Evolutionary conservation across 2,797 vertebrate genomes (phyloP).

Genomic region (Sebastes steindachneri): DNA sequence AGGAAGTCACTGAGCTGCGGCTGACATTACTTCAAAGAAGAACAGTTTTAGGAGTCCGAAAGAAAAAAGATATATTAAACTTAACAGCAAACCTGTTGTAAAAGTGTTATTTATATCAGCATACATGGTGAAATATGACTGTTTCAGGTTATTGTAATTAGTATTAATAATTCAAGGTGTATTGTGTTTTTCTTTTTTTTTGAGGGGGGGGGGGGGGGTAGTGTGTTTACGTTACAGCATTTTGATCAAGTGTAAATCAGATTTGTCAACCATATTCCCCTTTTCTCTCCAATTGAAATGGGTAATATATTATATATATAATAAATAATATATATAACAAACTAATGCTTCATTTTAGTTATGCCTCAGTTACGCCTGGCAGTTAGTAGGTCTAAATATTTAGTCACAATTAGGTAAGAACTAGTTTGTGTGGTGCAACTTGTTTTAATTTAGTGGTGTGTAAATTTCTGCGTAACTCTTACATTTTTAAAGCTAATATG

Average conservation of each 20-base stretch:
- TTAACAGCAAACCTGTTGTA: not conserved
- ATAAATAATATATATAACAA: no score
- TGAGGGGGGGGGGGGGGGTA: not conserved
- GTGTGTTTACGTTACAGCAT: not conserved
- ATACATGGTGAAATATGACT: not conserved
- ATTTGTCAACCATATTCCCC: not conserved
- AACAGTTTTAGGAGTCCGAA: not conserved
- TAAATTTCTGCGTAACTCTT: no score
- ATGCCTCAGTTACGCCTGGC: not conserved
- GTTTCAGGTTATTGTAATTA: not conserved
- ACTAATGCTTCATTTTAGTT: not conserved
- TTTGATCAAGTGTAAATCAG: not conserved
- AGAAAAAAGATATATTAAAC: not conserved
- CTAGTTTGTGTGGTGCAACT: not conserved
- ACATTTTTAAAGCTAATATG: no score
- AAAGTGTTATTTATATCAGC: not conserved
- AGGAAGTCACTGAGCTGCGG: not conserved
- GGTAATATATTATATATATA: not conserved
- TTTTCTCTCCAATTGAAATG: not conserved
- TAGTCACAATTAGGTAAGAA: not conserved
- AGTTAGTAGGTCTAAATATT: not conserved
- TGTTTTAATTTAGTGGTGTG: no score
- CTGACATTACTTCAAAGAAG: not conserved
- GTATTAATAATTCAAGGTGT: not conserved
- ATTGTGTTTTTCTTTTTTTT: no score